These are phyloP conservation scores for Thaumatotibia leucotreta DNA, from an alignment of 1,140 invertebrate species.

Conservation along the genomic window DNA sequence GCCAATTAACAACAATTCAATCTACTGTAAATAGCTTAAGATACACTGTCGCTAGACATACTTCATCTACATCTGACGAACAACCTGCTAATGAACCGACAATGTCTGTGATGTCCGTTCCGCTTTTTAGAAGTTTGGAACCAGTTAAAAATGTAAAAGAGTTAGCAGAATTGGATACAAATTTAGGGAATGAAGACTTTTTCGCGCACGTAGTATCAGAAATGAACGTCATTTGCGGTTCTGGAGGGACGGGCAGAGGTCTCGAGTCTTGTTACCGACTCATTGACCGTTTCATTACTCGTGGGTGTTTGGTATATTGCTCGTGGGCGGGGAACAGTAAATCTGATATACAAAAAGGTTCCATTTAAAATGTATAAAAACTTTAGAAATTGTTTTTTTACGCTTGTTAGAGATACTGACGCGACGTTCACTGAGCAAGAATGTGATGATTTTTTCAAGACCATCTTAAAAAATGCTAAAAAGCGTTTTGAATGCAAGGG, in stretches of 20 bases:
- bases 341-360: background rate
- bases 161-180: background rate
- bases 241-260: background rate
- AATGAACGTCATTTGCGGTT: background rate
- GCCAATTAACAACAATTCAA: background rate
- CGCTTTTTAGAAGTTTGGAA: background rate
- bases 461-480: background rate
- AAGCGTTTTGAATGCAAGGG: background rate
- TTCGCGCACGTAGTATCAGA: background rate
- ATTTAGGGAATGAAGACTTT: background rate
- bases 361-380: background rate
- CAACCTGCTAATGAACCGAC: background rate
- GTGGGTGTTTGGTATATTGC: background rate
- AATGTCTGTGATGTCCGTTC: background rate
- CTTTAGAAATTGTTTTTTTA: background rate
- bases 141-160: background rate
- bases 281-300: background rate
- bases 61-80: background rate
- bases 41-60: background rate
- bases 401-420: background rate
- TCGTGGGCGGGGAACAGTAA: background rate
- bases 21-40: background rate
- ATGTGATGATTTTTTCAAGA: background rate
- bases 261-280: background rate
- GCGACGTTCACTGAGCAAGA: background rate